Evolutionary conservation across 2,797 vertebrate genomes (phyloP).

Genomic region (Natrix natrix): DNA sequence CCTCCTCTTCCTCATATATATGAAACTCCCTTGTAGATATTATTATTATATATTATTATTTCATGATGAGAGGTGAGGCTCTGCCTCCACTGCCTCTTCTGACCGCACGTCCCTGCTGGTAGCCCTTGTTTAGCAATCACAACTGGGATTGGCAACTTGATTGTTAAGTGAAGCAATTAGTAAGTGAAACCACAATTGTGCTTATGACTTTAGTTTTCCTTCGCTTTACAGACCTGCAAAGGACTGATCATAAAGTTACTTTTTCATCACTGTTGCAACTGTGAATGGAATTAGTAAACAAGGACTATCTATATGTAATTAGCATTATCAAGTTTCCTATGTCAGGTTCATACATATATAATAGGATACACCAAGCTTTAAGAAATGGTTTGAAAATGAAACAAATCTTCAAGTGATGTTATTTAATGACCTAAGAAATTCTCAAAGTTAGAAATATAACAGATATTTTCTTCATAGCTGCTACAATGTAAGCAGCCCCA

Average conservation of each 20-base stretch:
- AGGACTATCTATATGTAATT: background rate
- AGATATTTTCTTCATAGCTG: constrained; percentile 12
- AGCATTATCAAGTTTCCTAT: background rate
- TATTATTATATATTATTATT: no score
- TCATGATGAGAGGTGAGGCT: no score
- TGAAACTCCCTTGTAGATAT: no score
- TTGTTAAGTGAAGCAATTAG: background rate
- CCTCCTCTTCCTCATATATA: no score
- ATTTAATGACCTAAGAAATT: constrained; percentile 18
- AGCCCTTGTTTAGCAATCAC: background rate
- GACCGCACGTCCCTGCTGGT: no score
- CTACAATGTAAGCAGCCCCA: background rate
- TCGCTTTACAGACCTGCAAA: background rate
- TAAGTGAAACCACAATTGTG: background rate
- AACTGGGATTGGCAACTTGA: background rate
- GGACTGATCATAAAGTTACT: background rate
- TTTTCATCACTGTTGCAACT: background rate
- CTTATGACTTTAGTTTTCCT: background rate
- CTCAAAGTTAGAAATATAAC: background rate
- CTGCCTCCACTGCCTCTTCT: no score
- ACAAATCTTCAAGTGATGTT: background rate
- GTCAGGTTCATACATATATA: background rate
- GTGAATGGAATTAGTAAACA: background rate
- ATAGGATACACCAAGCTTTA: background rate
- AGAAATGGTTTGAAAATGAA: constrained; percentile 1